A percentile compares a stretch with the other conserved stretches of the same genome.
phyloP scores from a whole-genome alignment of 53 echinoderm and acorn worm species.

The Henricia sp. region DNA sequence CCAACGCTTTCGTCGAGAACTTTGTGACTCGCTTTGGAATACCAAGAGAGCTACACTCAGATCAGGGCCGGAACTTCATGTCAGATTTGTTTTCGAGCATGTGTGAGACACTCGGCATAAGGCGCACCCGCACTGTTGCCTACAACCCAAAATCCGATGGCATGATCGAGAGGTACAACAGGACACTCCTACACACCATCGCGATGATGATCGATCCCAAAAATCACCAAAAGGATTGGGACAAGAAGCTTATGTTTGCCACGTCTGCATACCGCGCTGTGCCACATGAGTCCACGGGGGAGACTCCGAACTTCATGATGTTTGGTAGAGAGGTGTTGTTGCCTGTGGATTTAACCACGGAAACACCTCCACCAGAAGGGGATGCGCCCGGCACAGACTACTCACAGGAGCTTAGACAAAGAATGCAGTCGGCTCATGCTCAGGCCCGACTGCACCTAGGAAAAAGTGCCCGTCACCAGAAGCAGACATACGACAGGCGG shows the following conservation, averaged over 20 bases:
- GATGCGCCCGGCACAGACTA: not conserved
- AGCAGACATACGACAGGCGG: no score
- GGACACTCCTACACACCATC: constrained; percentile 28
- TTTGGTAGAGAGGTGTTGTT: constrained; percentile 26
- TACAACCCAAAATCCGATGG: no score
- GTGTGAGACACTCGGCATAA: constrained; percentile 27
- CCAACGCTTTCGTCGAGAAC: constrained; percentile 28
- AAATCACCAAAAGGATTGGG: constrained; percentile 24
- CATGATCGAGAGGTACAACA: constrained; percentile 40
- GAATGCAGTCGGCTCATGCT: not conserved
- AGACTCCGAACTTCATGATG: constrained; percentile 35
- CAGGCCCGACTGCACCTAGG: not conserved
- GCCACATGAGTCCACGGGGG: no score
- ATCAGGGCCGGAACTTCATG: constrained; percentile 59
- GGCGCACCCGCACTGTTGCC: constrained; percentile 38
- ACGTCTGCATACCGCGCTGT: constrained; percentile 30
- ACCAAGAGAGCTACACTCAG: constrained; percentile 49
- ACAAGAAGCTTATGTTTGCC: constrained; percentile 20
- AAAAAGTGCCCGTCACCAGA: not conserved
- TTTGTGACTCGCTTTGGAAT: constrained; percentile 34
- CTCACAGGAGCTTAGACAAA: not conserved
- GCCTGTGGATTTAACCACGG: constrained; percentile 23
- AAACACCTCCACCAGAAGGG: not conserved
- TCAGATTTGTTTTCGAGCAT: constrained; percentile 8
- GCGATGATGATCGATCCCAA: constrained; percentile 6